These are phyloP conservation scores for Polyommatus iphigenia DNA, from an alignment of 2,888 invertebrate genomes.

Conservation along the genomic window DNA sequence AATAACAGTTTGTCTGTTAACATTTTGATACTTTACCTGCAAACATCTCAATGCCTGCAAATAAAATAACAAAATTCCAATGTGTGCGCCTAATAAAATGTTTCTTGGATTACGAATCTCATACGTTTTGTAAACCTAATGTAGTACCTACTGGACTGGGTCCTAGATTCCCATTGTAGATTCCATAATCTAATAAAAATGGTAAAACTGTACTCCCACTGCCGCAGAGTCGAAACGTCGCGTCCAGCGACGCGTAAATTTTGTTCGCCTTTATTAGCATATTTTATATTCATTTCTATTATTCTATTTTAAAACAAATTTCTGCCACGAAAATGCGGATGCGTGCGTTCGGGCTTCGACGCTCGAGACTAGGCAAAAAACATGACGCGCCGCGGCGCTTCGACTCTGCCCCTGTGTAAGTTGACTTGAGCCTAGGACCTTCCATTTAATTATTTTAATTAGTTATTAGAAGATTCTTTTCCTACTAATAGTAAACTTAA, in stretches of 20 bases:
- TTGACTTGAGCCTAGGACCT: neutral
- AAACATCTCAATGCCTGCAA: neutral
- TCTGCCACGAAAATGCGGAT: too few species aligned
- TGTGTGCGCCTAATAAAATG: neutral
- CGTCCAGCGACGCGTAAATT: too few species aligned
- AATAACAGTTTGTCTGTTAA: neutral
- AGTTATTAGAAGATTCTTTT: neutral
- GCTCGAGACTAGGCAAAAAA: too few species aligned
- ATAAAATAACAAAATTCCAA: slow-evolving; percentile 10
- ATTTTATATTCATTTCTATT: too few species aligned
- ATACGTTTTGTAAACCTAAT: neutral
- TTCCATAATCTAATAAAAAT: neutral
- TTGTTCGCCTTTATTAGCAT: too few species aligned
- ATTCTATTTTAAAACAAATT: too few species aligned
- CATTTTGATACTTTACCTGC: neutral
- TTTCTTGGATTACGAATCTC: neutral
- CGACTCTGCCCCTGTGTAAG: too few species aligned
- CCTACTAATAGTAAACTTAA: slow-evolving; percentile 30
- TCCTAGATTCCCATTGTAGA: neutral
- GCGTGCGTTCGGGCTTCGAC: too few species aligned
- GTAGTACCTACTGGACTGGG: neutral
- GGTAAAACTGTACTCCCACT: neutral
- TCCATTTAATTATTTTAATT: neutral
- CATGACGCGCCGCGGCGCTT: too few species aligned
- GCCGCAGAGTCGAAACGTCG: too few species aligned